These are phyloP conservation scores for Acinonyx jubatus DNA, from an alignment of 2,113 vertebrate species.

Conservation along the genomic window DNA sequence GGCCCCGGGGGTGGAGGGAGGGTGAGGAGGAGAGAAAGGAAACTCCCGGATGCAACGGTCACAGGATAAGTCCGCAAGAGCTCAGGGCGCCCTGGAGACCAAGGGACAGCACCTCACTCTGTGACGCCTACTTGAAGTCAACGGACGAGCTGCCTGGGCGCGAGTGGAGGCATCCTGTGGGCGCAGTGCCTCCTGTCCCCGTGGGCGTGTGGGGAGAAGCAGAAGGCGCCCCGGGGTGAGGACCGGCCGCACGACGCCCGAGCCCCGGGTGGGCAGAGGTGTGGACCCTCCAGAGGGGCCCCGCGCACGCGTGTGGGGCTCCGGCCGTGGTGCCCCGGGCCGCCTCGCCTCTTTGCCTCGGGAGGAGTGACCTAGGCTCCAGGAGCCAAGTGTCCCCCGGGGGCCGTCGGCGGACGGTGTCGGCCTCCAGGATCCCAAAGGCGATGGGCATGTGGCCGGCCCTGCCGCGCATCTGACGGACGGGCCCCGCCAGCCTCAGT, in stretches of 20 bases:
- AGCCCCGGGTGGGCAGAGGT: no score
- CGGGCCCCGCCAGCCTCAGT: accelerated
- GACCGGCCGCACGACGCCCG: no score
- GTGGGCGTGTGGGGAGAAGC: accelerated
- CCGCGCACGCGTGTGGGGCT: no score
- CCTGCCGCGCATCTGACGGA: accelerated
- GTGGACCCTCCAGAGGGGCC: neutral
- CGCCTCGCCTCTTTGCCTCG: neutral
- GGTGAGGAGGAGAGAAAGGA: no score
- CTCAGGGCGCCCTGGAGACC: neutral
- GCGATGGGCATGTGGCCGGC: neutral
- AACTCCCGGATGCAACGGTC: accelerated
- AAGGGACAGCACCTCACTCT: accelerated
- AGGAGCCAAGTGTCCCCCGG: neutral
- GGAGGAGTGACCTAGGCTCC: neutral
- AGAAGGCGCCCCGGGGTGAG: neutral
- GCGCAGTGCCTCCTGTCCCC: no score
- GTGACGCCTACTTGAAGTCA: accelerated
- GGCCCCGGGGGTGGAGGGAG: accelerated
- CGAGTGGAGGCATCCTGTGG: accelerated
- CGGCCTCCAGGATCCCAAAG: accelerated
- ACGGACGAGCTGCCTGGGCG: accelerated
- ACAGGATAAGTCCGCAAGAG: no score
- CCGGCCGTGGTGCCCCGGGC: neutral
- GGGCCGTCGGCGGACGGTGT: neutral